phyloP scores from a whole-genome alignment of 2,113 vertebrate species.

The Clarias magur region DNA sequence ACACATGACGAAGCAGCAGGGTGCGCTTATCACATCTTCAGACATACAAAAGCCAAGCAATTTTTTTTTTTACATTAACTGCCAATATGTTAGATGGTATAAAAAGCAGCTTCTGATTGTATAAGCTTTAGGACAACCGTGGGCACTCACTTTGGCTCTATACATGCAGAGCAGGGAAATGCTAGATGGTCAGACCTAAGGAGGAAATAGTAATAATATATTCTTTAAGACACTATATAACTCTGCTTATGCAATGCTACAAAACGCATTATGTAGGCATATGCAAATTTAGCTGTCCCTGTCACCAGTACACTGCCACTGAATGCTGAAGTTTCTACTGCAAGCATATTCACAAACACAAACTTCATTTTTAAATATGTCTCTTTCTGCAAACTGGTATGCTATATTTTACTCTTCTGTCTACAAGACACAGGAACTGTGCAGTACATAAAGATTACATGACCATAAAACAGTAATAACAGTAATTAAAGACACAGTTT shows the following conservation, averaged over 20 bases:
- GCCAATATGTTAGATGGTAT: not conserved
- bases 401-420: not conserved
- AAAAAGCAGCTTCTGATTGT: not conserved
- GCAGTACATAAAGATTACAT: not conserved
- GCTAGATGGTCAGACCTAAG: slow-evolving; percentile 22
- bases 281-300: not conserved
- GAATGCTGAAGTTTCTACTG: not conserved
- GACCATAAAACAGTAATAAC: not conserved
- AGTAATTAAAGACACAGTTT: not conserved
- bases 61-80: not conserved
- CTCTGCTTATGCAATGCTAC: slow-evolving; percentile 5
- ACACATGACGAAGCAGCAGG: not conserved
- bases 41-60: not conserved
- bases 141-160: slow-evolving; percentile 38
- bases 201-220: slow-evolving; percentile 25
- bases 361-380: not conserved
- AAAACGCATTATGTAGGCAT: not conserved
- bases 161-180: slow-evolving; percentile 18
- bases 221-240: slow-evolving; percentile 29
- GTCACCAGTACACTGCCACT: not conserved
- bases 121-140: slow-evolving; percentile 6
- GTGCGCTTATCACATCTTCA: not conserved
- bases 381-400: not conserved
- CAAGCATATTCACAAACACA: not conserved
- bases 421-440: not conserved